Evolutionary conservation across 2,888 invertebrate species (phyloP), one percentile per base, ranked within the genome.

Genomic region (Phalera bucephala): DNA sequence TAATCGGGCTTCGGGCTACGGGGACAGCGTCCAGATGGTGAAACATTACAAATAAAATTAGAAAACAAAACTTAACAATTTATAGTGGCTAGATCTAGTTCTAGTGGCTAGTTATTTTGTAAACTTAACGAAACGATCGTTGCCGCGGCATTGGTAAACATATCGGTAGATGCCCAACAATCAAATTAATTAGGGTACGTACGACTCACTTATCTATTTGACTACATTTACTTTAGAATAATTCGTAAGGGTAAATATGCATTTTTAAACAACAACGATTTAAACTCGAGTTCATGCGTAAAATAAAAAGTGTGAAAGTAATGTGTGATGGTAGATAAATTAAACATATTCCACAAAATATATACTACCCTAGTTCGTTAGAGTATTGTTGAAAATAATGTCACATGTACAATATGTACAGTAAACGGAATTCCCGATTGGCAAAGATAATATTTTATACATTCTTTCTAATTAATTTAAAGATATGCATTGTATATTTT

Each of bases 61-160:
- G 32, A 48, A 52, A 58, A 54, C 51, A 63, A 63, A 64, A 65
- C 60, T n/a, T n/a, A 63, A 64, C 61, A 61, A 63, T 57, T 50
- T 52, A 36, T 52, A 49, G 42, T 45, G 17, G 25, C 45, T 47
- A 49, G 32, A 34, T 27, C 28, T 40, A 45, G 31, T 36, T 40
- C 44, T 58, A 62, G 52, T 43, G 33, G 57, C 47, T 61, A 63
- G 48, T 33, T 47, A 48, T 41, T n/a, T n/a, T 36, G 57, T 51
- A 63, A 62, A 63, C 58, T n/a, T n/a, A n/a, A 70, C 58, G 40
- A 56, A 53, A 58, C 52, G 44, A 45, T 43, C 32, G 40, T 45
- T 32, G 45, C 17, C 44, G 48, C 44, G 67, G 67, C 70, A 70
- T 68, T 70, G 50, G 54, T 59, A 45, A 69, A 69, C 69, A 69